Percentiles rank a stretch among this genome's conserved stretches.
Conservation (phyloP, 2,113 vertebrate species). For the Heteronetta atricapilla region DNA sequence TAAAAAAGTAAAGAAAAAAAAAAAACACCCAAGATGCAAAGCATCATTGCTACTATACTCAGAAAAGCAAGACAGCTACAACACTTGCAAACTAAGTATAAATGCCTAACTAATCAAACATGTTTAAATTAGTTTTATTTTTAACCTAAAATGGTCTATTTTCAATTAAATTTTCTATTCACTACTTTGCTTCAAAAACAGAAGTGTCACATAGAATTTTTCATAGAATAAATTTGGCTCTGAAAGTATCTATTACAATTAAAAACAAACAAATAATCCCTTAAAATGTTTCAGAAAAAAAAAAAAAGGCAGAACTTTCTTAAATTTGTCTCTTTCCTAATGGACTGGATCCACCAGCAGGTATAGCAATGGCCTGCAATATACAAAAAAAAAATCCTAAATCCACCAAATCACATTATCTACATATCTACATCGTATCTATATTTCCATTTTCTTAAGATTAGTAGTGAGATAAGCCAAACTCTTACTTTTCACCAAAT, state of each 20-base stretch:
- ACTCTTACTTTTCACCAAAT: not conserved
- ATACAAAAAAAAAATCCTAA: not conserved
- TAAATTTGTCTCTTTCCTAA: constrained; percentile 39
- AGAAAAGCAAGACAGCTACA: not conserved
- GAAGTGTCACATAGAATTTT: not conserved
- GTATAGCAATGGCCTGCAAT: not conserved
- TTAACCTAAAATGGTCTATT: not conserved
- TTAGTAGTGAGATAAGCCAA: not conserved
- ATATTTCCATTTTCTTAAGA: not conserved
- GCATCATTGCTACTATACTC: not conserved
- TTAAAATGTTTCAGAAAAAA: not conserved
- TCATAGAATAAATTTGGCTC: not conserved
- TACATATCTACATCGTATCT: not conserved
- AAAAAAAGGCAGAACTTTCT: not conserved
- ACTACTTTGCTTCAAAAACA: not conserved
- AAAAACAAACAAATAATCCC: not conserved
- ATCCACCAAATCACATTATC: not conserved
- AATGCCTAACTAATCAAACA: not conserved
- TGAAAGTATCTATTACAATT: not conserved
- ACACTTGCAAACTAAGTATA: not conserved
- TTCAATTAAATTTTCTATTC: not conserved
- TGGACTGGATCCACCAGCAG: not conserved
- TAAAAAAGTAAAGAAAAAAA: not conserved
- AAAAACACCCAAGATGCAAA: not conserved
- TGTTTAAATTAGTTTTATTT: not conserved